Conservation (phyloP, 2,797 vertebrate genomes). For the Sebastes itinus region DNA sequence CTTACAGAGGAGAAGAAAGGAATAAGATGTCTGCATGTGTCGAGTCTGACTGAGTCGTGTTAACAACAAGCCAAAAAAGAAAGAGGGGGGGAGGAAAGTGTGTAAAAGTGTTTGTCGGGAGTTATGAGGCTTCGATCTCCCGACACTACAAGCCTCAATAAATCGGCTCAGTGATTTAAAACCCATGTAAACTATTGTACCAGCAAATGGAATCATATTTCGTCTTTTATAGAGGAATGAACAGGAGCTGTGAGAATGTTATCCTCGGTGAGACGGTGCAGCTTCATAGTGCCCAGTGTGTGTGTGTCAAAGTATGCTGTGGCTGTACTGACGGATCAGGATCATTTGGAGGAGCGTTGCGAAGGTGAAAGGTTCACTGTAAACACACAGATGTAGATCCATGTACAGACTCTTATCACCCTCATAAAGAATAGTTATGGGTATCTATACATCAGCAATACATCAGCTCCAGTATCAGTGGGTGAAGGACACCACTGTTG, state of each 20-base stretch:
- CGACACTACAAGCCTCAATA: constrained; percentile 55
- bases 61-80: constrained; percentile 38
- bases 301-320: background rate
- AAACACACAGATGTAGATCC: constrained; percentile 24
- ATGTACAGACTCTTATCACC: constrained; percentile 22
- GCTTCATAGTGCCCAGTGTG: background rate
- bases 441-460: constrained; percentile 44
- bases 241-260: constrained; percentile 37
- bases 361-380: constrained; percentile 22
- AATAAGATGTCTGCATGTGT: constrained; percentile 52
- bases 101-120: constrained; percentile 56
- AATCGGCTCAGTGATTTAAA: constrained; percentile 72
- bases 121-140: constrained; percentile 70
- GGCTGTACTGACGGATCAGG: constrained; percentile 14
- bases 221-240: constrained; percentile 66
- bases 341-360: background rate
- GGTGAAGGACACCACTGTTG: constrained; percentile 36
- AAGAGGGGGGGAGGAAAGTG: background rate
- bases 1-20: constrained; percentile 26
- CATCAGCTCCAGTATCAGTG: constrained; percentile 28
- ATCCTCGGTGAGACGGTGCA: constrained; percentile 37
- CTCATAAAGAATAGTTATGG: constrained; percentile 42
- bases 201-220: constrained; percentile 72
- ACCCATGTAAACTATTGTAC: constrained; percentile 66
- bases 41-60: constrained; percentile 45